phyloP scores from a whole-genome alignment of 2,797 vertebrate genomes.

The Hippocampus kuda region DNA sequence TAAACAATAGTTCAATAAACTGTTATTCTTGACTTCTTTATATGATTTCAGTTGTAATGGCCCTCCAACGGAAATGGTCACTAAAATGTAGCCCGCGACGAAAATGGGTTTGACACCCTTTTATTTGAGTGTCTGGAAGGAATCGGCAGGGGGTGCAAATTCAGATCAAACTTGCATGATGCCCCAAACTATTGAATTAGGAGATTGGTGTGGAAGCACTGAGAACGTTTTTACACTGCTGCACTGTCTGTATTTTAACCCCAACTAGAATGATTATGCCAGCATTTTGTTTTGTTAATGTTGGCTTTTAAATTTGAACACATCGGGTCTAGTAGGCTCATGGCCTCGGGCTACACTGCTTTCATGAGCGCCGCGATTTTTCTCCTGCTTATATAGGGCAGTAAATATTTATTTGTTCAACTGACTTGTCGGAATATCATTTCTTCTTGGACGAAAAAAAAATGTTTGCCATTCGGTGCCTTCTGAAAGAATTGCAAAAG shows the following conservation, averaged over 20 bases:
- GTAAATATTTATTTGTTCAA: slow-evolving; percentile 3
- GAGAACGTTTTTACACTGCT: background rate
- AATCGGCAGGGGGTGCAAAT: background rate
- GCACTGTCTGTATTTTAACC: background rate
- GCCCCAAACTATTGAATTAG: background rate
- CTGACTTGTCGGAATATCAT: background rate
- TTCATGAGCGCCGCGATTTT: background rate
- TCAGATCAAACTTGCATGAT: background rate
- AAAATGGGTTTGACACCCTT: too few species aligned
- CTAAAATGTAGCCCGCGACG: too few species aligned
- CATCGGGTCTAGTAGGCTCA: background rate
- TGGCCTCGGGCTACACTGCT: background rate
- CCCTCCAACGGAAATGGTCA: too few species aligned
- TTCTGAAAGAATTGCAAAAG: background rate
- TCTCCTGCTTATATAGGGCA: background rate
- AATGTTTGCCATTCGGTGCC: background rate
- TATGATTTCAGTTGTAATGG: too few species aligned
- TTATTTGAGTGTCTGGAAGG: background rate
- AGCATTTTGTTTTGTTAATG: background rate
- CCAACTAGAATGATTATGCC: background rate
- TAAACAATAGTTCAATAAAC: too few species aligned
- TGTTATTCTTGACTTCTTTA: too few species aligned
- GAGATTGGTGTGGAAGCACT: background rate
- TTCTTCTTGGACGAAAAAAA: background rate
- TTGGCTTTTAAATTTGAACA: background rate